Conservation (phyloP, 2,113 vertebrate species). For the Carollia perspicillata region DNA sequence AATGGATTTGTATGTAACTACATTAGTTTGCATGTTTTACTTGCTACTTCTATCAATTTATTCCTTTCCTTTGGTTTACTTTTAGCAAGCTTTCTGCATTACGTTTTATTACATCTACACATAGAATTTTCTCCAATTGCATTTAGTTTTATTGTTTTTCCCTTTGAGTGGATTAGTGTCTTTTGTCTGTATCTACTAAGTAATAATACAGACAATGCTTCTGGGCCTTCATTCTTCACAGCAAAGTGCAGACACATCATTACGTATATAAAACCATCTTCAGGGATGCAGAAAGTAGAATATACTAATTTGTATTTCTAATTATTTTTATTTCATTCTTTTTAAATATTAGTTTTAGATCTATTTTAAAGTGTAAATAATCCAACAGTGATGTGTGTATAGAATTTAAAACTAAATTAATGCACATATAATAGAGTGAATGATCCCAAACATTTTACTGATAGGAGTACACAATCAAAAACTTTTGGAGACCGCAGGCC, state of each 20-base stretch:
- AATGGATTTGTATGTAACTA: background rate
- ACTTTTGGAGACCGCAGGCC: background rate
- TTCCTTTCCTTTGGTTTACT: background rate
- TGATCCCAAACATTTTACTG: background rate
- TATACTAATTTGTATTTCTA: background rate
- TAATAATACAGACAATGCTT: background rate
- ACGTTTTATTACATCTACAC: background rate
- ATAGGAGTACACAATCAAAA: background rate
- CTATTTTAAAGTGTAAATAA: background rate
- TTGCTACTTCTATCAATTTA: background rate
- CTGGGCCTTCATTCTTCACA: background rate
- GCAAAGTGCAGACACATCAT: background rate
- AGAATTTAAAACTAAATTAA: background rate
- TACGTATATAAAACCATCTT: background rate
- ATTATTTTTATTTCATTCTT: background rate
- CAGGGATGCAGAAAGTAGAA: background rate
- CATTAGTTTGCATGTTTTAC: background rate
- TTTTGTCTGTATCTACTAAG: background rate
- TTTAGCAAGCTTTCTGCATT: background rate
- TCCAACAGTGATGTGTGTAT: too few relatives aligned
- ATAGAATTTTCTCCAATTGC: background rate
- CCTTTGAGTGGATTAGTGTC: background rate
- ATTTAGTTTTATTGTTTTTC: conserved; percentile 15
- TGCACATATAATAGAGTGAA: background rate
- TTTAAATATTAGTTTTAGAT: background rate